These are phyloP conservation scores for Conopomorpha cramerella DNA, from an alignment of 1,140 invertebrate species.

Conservation along the genomic window DNA sequence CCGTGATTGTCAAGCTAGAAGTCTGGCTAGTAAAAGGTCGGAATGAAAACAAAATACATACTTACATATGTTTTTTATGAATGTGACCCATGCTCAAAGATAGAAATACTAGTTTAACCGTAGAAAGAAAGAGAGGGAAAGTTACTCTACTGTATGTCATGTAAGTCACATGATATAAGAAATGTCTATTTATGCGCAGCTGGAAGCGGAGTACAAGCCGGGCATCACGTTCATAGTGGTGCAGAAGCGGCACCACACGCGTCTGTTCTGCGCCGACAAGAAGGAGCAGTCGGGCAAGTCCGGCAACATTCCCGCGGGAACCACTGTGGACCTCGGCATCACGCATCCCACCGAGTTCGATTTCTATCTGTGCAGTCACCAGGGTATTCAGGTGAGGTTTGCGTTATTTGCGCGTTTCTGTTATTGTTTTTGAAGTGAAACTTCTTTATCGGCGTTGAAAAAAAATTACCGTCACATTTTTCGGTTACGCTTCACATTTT, in stretches of 20 bases:
- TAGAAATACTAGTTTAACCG: too few species aligned
- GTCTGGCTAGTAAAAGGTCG: too few species aligned
- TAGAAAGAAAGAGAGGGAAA: too few species aligned
- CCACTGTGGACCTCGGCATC: constrained; percentile 98
- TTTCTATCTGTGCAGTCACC: constrained; percentile 99
- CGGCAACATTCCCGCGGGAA: constrained; percentile 99
- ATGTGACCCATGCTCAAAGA: too few species aligned
- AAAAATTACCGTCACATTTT: too few species aligned
- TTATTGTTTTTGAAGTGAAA: neutral
- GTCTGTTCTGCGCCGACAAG: constrained; percentile 97
- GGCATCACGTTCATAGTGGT: constrained; percentile 99
- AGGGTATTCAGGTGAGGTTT: constrained; percentile 90
- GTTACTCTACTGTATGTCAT: too few species aligned
- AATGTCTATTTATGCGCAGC: constrained; percentile 15
- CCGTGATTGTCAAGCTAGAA: neutral
- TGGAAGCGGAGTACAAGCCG: constrained; percentile 97
- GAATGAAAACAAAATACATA: neutral
- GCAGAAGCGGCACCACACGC: constrained; percentile 93
- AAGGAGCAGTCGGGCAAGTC: constrained; percentile 98
- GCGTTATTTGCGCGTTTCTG: neutral
- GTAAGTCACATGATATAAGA: neutral
- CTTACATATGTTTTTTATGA: neutral
- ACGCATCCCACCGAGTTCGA: constrained; percentile 99
- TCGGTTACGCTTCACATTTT: too few species aligned
- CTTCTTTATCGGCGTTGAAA: too few species aligned